phyloP scores from a whole-genome alignment of 2,113 vertebrate species.

The Tragelaphus scriptus region DNA sequence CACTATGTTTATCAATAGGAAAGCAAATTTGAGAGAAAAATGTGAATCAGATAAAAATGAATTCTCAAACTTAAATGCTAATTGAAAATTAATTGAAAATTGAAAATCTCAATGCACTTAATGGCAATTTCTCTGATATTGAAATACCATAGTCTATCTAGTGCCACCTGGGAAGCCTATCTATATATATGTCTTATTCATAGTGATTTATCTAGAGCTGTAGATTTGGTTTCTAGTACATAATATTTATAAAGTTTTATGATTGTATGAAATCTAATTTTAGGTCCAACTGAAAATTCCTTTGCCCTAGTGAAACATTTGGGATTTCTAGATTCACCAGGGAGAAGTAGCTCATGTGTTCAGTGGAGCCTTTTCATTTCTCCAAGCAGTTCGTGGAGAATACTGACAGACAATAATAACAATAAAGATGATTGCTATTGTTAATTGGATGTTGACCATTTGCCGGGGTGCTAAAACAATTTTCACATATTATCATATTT shows the following conservation, averaged over 20 bases:
- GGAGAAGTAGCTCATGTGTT: background rate
- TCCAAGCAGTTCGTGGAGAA: background rate
- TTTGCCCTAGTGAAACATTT: background rate
- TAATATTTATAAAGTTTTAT: background rate
- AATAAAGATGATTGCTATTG: background rate
- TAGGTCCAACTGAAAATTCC: background rate
- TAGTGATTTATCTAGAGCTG: background rate
- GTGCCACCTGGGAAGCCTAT: background rate
- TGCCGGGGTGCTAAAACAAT: background rate
- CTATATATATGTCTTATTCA: background rate
- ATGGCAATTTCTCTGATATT: conserved; percentile 10
- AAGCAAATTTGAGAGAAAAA: background rate
- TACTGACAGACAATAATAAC: background rate
- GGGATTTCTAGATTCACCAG: background rate
- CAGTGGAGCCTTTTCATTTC: background rate
- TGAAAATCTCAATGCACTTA: background rate
- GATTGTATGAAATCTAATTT: background rate
- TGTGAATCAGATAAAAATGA: conserved; percentile 16
- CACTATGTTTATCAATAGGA: conserved; percentile 15
- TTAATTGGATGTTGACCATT: background rate
- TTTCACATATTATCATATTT: background rate
- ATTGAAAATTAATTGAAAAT: conserved; percentile 11
- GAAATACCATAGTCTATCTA: background rate
- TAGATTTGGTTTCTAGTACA: background rate
- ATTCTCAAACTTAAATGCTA: conserved; percentile 27